phyloP scores from a whole-genome alignment of 2,797 vertebrate species.

The Hippocampus kuda region DNA sequence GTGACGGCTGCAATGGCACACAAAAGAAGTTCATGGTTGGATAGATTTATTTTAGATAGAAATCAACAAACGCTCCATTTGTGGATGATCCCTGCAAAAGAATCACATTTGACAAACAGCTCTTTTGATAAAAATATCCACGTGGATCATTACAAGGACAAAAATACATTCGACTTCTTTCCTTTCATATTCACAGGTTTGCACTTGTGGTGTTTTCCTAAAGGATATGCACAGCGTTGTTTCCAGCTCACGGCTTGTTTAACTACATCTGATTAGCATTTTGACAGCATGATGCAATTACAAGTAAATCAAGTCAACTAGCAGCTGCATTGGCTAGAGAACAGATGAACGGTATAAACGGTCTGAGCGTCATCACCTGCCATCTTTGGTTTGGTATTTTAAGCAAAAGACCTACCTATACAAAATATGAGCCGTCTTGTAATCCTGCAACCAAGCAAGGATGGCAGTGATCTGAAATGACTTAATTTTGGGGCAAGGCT shows the following conservation, averaged over 20 bases:
- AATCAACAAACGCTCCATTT: constrained; percentile 20
- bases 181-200: constrained; percentile 53
- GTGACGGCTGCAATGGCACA: constrained; percentile 4
- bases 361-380: constrained; percentile 16
- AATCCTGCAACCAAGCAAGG: not conserved
- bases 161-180: constrained; percentile 42
- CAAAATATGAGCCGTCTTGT: not conserved
- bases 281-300: constrained; percentile 1
- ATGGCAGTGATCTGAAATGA: not conserved
- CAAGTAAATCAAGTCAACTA: constrained; percentile 10
- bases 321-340: constrained; percentile 25
- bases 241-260: constrained; percentile 45
- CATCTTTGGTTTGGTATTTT: constrained; percentile 35
- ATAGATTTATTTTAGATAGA: constrained; percentile 61
- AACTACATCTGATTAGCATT: constrained; percentile 1
- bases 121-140: constrained; percentile 36
- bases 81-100: constrained; percentile 34
- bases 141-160: constrained; percentile 30
- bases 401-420: not conserved
- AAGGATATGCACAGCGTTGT: constrained; percentile 19
- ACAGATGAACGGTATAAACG: constrained; percentile 14
- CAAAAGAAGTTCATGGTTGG: constrained; percentile 35
- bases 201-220: constrained; percentile 65
- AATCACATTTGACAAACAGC: constrained; percentile 35
- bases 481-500: not conserved